Evolutionary conservation across 2,113 vertebrate species (phyloP).

Genomic region (Thinocorus orbignyianus): DNA sequence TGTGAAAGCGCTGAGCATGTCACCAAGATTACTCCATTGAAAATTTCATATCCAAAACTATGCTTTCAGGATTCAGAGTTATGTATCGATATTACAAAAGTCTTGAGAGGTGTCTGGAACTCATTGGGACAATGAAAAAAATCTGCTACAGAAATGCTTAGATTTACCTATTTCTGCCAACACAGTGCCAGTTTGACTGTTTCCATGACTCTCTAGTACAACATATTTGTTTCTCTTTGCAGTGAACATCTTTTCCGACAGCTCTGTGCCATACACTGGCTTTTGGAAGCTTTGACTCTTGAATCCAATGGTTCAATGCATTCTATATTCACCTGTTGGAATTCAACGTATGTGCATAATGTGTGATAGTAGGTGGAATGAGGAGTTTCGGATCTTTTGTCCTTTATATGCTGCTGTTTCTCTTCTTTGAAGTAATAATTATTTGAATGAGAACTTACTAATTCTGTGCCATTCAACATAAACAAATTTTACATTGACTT

Average conservation of each 20-base stretch:
- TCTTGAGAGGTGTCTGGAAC: background rate
- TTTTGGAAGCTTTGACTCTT: conserved; percentile 75
- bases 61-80: background rate
- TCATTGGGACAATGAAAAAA: background rate
- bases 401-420: background rate
- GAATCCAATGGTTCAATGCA: conserved; percentile 57
- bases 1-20: background rate
- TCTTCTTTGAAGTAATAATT: background rate
- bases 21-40: background rate
- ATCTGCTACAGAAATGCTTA: background rate
- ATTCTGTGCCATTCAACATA: background rate
- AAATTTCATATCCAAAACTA: background rate
- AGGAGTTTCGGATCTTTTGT: background rate
- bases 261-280: conserved; percentile 80
- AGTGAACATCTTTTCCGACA: conserved; percentile 76
- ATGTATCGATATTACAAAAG: background rate
- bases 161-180: background rate
- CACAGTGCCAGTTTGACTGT: background rate
- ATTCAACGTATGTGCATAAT: conserved; percentile 58
- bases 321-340: conserved; percentile 75
- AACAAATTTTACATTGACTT: background rate
- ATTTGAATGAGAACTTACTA: background rate
- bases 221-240: background rate
- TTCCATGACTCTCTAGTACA: background rate
- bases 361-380: background rate